These are phyloP conservation scores for Eupelmus urozonus DNA, from an alignment of 2,888 invertebrate genomes.

Conservation along the genomic window DNA sequence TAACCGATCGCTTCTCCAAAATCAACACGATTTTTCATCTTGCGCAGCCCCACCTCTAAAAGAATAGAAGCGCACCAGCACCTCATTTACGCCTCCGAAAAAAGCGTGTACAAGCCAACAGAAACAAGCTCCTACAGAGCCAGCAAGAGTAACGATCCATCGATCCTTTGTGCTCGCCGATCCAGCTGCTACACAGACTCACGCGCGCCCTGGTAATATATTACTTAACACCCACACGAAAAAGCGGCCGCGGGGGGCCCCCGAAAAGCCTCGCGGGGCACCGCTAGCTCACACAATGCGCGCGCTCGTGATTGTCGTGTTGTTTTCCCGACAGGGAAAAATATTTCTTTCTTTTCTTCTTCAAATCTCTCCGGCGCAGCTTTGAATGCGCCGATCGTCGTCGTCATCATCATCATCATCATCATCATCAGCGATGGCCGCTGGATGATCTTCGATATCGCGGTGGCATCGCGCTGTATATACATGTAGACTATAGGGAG, in stretches of 20 bases:
- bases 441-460: constrained; percentile 19
- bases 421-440: constrained; percentile 9
- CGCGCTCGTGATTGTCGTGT: constrained; percentile 5
- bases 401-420: constrained; percentile 17
- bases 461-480: background rate
- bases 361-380: background rate
- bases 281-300: background rate
- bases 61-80: background rate
- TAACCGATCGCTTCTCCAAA: background rate
- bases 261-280: background rate
- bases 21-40: constrained; percentile 30
- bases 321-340: constrained; percentile 13
- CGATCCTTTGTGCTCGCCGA: constrained; percentile 6
- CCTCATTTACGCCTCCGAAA: constrained; percentile 36
- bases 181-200: constrained; percentile 70
- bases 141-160: constrained; percentile 39
- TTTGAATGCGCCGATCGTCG: background rate
- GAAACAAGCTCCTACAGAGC: background rate
- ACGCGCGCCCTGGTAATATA: constrained; percentile 71
- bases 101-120: background rate
- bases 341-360: constrained; percentile 15
- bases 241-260: constrained; percentile 62
- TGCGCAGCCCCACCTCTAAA: background rate
- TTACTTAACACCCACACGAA: constrained; percentile 72
- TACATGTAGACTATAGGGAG: constrained; percentile 1